These are phyloP conservation scores for Leucosticte australis DNA, from an alignment of 2,113 vertebrate species.

Conservation along the genomic window DNA sequence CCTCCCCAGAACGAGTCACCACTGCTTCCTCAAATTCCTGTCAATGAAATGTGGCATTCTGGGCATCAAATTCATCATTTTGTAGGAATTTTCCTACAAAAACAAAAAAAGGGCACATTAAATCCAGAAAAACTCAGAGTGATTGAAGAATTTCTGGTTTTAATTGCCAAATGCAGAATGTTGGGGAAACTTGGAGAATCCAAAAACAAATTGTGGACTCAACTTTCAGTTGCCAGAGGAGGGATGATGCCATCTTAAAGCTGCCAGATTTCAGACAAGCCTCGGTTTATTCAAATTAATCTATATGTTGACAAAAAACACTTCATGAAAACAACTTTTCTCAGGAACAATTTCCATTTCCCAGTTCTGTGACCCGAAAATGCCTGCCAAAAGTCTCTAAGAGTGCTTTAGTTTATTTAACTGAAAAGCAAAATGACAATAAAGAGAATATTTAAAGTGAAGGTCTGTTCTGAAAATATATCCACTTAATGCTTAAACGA, in stretches of 20 bases:
- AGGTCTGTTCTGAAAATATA: constrained; percentile 52
- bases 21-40: not conserved
- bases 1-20: not conserved
- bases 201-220: not conserved
- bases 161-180: not conserved
- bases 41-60: not conserved
- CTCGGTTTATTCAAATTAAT: not conserved
- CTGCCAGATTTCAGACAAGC: not conserved
- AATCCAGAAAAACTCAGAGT: not conserved
- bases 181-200: not conserved
- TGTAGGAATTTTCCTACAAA: not conserved
- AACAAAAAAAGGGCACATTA: not conserved
- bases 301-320: not conserved
- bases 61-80: not conserved
- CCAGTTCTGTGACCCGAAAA: constrained; percentile 9
- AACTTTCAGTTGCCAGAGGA: not conserved
- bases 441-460: constrained; percentile 14
- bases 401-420: constrained; percentile 3
- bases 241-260: not conserved
- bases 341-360: constrained; percentile 35
- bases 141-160: not conserved
- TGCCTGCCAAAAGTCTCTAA: not conserved
- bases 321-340: not conserved
- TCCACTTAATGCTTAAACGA: not conserved
- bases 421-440: constrained; percentile 36